Evolutionary conservation across 2,888 invertebrate genomes (phyloP).

Genomic region (Dicranocentrus wangi): DNA sequence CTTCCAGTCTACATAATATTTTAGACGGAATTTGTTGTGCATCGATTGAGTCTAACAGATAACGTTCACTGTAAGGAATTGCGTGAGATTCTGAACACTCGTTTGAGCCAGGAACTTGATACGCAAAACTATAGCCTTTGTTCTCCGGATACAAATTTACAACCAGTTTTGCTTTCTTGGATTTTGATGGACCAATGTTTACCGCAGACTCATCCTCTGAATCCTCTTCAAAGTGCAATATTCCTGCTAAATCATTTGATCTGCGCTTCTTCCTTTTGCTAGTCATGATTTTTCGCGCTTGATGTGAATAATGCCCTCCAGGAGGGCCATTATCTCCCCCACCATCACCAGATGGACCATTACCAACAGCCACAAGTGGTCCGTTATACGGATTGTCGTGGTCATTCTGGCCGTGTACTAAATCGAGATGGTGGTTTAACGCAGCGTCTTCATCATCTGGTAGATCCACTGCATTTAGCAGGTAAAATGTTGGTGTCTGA

Average conservation of each 20-base stretch:
- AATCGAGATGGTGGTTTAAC: slow-evolving; percentile 41
- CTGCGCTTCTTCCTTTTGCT: slow-evolving; percentile 47
- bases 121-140: slow-evolving; percentile 68
- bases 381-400: slow-evolving; percentile 39
- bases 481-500: slow-evolving; percentile 56
- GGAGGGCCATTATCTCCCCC: slow-evolving; percentile 44
- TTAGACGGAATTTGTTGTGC: slow-evolving; percentile 67
- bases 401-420: slow-evolving; percentile 48
- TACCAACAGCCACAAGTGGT: slow-evolving; percentile 55
- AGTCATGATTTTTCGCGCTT: slow-evolving; percentile 6
- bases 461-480: slow-evolving; percentile 55
- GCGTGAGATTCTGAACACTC: slow-evolving; percentile 65
- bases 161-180: slow-evolving; percentile 65
- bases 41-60: slow-evolving; percentile 69
- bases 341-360: slow-evolving; percentile 41
- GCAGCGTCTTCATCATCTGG: slow-evolving; percentile 51
- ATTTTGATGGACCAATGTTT: slow-evolving; percentile 44
- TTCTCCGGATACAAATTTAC: slow-evolving; percentile 68
- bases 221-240: slow-evolving; percentile 45
- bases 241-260: slow-evolving; percentile 27
- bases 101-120: slow-evolving; percentile 58
- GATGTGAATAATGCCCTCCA: slow-evolving; percentile 30
- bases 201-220: slow-evolving; percentile 45
- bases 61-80: slow-evolving; percentile 70
- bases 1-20: slow-evolving; percentile 63